Evolutionary conservation across 2,888 invertebrate species (phyloP).

Genomic region (Polydrusus tereticollis): DNA sequence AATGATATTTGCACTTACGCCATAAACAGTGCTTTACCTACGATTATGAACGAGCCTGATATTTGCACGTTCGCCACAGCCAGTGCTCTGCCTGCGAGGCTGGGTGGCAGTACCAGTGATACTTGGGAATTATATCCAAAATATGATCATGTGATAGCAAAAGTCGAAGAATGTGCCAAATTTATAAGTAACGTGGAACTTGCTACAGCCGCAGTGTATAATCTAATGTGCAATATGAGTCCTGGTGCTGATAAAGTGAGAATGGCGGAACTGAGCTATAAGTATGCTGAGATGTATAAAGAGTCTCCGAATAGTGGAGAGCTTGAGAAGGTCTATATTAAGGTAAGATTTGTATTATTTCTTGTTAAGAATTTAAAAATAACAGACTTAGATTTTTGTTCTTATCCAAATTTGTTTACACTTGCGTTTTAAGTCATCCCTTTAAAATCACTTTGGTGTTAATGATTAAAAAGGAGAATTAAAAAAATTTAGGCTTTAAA

Average conservation of each 20-base stretch:
- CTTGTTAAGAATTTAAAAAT: not conserved
- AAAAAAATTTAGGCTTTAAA: too few species aligned
- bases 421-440: too few species aligned
- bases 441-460: too few species aligned
- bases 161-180: slow-evolving; percentile 64
- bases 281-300: slow-evolving; percentile 65
- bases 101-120: not conserved
- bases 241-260: slow-evolving; percentile 68
- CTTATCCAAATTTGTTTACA: too few species aligned
- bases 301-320: slow-evolving; percentile 50
- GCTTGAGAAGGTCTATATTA: slow-evolving; percentile 55
- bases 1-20: slow-evolving; percentile 69
- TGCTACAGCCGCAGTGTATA: slow-evolving; percentile 63
- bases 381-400: too few species aligned
- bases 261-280: slow-evolving; percentile 68
- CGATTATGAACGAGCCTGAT: slow-evolving; percentile 64
- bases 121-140: slow-evolving; percentile 62
- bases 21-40: slow-evolving; percentile 60
- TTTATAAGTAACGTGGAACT: slow-evolving; percentile 62
- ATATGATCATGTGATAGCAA: slow-evolving; percentile 61
- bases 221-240: slow-evolving; percentile 59
- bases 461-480: too few species aligned
- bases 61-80: slow-evolving; percentile 69
- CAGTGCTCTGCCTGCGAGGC: slow-evolving; percentile 10
- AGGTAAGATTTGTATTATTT: slow-evolving; percentile 33